Conservation (phyloP, 2,113 vertebrate species). For the Amia ocellicauda region DNA sequence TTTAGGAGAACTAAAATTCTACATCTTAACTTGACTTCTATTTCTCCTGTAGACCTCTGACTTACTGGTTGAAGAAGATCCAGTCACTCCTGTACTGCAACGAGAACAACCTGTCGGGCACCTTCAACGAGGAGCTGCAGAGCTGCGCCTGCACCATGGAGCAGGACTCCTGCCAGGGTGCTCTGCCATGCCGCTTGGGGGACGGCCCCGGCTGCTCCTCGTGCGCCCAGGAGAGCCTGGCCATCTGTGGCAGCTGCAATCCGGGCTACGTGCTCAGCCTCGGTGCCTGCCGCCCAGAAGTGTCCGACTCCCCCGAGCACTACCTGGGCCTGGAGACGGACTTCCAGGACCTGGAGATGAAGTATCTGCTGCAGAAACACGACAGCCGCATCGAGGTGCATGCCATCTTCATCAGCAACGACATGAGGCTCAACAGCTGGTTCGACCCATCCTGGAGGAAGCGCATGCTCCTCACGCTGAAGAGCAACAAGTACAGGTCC, state of each 20-base stretch:
- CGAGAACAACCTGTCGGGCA: slow-evolving; percentile 77
- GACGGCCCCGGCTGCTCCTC: slow-evolving; percentile 77
- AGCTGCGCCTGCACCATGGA: slow-evolving; percentile 83
- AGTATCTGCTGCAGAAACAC: slow-evolving; percentile 81
- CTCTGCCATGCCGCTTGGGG: slow-evolving; percentile 82
- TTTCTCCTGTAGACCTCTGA: slow-evolving; percentile 67
- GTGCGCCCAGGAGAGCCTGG: slow-evolving; percentile 83
- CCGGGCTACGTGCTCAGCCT: slow-evolving; percentile 78
- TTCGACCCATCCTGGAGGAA: slow-evolving; percentile 96
- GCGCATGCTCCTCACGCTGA: slow-evolving; percentile 91
- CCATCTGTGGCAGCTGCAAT: slow-evolving; percentile 87
- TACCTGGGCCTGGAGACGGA: slow-evolving; percentile 90
- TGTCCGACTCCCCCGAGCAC: slow-evolving; percentile 88
- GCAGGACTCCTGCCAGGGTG: slow-evolving; percentile 80
- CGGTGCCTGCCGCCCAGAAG: slow-evolving; percentile 80
- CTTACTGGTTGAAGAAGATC: slow-evolving; percentile 81
- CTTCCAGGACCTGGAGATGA: slow-evolving; percentile 86
- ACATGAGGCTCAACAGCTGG: slow-evolving; percentile 90
- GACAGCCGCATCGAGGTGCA: slow-evolving; percentile 85
- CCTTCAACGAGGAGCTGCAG: slow-evolving; percentile 80
- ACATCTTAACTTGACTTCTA: slow-evolving; percentile 9
- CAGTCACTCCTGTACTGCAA: slow-evolving; percentile 93
- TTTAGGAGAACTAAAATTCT: background rate
- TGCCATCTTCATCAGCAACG: slow-evolving; percentile 93
- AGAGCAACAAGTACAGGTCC: slow-evolving; percentile 94